Percentiles rank a stretch among this genome's conserved stretches.
Conservation (phyloP, 2,113 vertebrate species). For the human region GRCh38 chr2:142943001-142943500, state of each 20-base stretch:
- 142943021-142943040: no score
- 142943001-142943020: no score
- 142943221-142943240: no score
- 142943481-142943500: conserved; percentile 45
- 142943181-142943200: no score
- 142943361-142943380: conserved; percentile 27
- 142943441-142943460: conserved; percentile 7
- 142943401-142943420: not conserved
- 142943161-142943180: no score
- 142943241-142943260: not conserved
- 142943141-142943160: no score
- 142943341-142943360: not conserved
- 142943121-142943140: no score
- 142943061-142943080: no score
- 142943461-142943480: conserved; percentile 38
- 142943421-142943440: conserved; percentile 33
- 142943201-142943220: no score
- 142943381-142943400: not conserved
- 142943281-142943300: not conserved
- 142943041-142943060: no score
- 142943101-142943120: no score
- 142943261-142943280: not conserved
- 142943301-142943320: not conserved
- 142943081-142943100: no score
- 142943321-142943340: conserved; percentile 3